Base-by-base conservation (phyloP, 2,797 vertebrate genomes). In the Rhinatrema bivittatum region DNA sequence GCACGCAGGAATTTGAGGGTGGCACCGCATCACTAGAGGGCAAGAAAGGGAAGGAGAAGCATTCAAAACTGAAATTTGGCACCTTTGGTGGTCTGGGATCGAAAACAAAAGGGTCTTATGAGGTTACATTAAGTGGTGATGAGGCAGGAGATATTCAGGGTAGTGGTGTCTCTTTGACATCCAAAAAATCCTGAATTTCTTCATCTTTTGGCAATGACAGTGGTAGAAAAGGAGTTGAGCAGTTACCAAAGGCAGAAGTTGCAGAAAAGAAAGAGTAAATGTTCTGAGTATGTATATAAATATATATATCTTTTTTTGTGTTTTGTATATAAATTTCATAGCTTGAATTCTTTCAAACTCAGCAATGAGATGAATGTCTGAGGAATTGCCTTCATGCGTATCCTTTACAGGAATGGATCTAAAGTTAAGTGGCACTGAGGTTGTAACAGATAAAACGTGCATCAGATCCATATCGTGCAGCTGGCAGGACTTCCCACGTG, bases 61-160 rank as follows among this genome's bases (percentile, higher is more conserved):
- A 84, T 7, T 78, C 82, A 39, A 90, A 88, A 58, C 63, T 88
- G 46, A 98, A 98, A 59, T 98, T 98, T 50, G 91, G 92, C 33
- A 98, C 94, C 10, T 94, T 98, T 43, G 93, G 91, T 47, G 93
- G 93, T 10, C 84, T 98, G 53, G 89, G 92, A 42, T 84, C 93
- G 32, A 96, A 90, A 70, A 87, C 82, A 47, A 95, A 94, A 69
- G 93, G 93, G 20, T 89, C 87, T 29, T 97, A 97, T 46, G 93
- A 98, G 79, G 93, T 98, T 42, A 84, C 91, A 1, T 81, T 87
- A n/a, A 89, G 84, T 13, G 89, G 90, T 5, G 90, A 89, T 1
- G 90, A 89, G 56, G 25, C 37, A 38, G 68, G 53, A 45, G 66
- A 65, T 26, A 75, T 75, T 16, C 83, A 78, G 20, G 80, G 76